Conservation (phyloP, 2,888 invertebrate species). For the Euspilapteryx auroguttella region DNA sequence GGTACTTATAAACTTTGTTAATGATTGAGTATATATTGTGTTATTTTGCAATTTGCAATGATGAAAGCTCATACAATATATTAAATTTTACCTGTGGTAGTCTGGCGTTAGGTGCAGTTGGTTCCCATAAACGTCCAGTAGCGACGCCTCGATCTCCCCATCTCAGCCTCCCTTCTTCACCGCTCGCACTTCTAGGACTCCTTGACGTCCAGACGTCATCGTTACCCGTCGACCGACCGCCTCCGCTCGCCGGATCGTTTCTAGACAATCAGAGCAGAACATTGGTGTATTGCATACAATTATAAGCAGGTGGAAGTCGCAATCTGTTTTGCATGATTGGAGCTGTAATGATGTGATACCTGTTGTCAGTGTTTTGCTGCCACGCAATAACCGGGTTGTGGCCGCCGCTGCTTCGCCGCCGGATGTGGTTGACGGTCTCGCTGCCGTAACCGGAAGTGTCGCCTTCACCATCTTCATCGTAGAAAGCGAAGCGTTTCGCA, state of each 20-base stretch:
- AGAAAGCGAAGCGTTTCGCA: constrained; percentile 46
- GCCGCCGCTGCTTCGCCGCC: constrained; percentile 21
- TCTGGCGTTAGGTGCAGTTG: constrained; percentile 47
- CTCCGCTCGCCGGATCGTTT: constrained; percentile 24
- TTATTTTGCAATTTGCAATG: too few species aligned
- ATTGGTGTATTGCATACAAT: too few species aligned
- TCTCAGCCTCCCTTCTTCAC: constrained; percentile 66
- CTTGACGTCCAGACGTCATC: constrained; percentile 38
- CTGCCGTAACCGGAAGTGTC: constrained; percentile 86
- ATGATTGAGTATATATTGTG: not conserved
- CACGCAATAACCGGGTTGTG: constrained; percentile 39
- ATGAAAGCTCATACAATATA: too few species aligned
- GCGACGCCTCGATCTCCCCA: constrained; percentile 76
- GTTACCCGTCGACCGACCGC: constrained; percentile 16
- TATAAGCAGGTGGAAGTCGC: too few species aligned
- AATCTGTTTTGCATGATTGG: too few species aligned
- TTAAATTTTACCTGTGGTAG: constrained; percentile 36
- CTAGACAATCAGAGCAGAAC: too few species aligned
- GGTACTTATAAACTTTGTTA: not conserved
- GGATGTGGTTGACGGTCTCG: constrained; percentile 68
- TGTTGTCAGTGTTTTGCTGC: constrained; percentile 40
- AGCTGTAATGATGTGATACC: too few species aligned
- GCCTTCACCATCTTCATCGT: constrained; percentile 63
- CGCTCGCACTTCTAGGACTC: constrained; percentile 26
- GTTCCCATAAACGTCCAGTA: constrained; percentile 70